Conservation (phyloP, 2,888 invertebrate genomes). For the Amphipyra tragopoginis region DNA sequence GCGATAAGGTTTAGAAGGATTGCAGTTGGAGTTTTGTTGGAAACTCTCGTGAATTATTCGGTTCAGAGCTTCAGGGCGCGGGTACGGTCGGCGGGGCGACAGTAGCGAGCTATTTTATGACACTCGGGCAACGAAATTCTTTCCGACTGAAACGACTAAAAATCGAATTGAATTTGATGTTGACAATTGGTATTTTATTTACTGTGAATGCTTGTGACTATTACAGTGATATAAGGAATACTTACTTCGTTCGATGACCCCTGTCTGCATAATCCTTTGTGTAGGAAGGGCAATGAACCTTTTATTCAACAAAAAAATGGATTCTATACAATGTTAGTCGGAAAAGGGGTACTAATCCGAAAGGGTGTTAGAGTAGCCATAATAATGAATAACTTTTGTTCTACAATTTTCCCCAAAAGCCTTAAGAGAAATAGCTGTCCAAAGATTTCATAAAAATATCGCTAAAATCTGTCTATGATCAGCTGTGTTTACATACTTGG, state of each 20-base stretch:
- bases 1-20: conserved; percentile 48
- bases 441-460: too few species aligned
- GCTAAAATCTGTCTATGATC: too few species aligned
- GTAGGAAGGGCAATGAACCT: too few species aligned
- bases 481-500: too few species aligned
- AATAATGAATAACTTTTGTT: too few species aligned
- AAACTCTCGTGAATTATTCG: conserved; percentile 76
- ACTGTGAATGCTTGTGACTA: conserved; percentile 55
- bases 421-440: too few species aligned
- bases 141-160: conserved; percentile 69
- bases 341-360: too few species aligned
- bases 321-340: too few species aligned
- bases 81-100: conserved; percentile 66
- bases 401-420: too few species aligned
- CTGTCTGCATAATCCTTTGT: background rate
- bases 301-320: too few species aligned
- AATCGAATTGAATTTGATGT: conserved; percentile 75
- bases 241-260: conserved; percentile 18
- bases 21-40: conserved; percentile 58
- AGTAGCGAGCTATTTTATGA: conserved; percentile 75
- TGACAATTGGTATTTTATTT: conserved; percentile 66
- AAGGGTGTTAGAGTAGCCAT: too few species aligned
- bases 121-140: conserved; percentile 69
- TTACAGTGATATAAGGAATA: conserved; percentile 36
- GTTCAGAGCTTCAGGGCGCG: conserved; percentile 70